These are phyloP conservation scores for Daubentonia madagascariensis DNA, from an alignment of 2,113 vertebrate genomes.

Conservation along the genomic window DNA sequence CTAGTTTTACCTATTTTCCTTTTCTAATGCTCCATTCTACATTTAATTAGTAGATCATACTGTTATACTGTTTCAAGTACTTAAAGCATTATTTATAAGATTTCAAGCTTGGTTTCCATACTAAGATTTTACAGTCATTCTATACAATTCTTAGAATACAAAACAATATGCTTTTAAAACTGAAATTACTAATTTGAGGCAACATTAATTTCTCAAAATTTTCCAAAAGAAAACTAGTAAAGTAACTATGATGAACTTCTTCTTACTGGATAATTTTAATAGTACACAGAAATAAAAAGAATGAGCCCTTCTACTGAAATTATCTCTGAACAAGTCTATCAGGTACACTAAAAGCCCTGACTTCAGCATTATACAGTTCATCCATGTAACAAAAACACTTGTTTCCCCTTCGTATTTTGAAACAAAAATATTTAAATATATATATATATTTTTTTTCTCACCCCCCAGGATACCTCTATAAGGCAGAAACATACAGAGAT, in stretches of 20 bases:
- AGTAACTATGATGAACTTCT: background rate
- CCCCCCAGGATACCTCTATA: background rate
- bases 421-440: too few species aligned
- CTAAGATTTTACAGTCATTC: background rate
- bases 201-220: background rate
- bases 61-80: background rate
- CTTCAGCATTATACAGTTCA: too few species aligned
- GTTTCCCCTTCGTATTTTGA: too few species aligned
- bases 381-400: too few species aligned
- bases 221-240: constrained; percentile 14
- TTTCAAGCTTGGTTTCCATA: background rate
- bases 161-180: background rate
- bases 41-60: background rate
- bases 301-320: background rate
- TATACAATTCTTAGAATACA: background rate
- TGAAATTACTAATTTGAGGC: background rate
- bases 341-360: too few species aligned
- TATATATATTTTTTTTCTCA: background rate
- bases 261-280: background rate
- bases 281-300: background rate
- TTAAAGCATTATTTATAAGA: background rate
- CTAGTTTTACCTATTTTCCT: background rate
- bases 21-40: background rate
- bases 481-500: background rate
- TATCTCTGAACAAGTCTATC: background rate